phyloP scores from a whole-genome alignment of 2,797 vertebrate genomes.

The Uromys caudimaculatus region DNA sequence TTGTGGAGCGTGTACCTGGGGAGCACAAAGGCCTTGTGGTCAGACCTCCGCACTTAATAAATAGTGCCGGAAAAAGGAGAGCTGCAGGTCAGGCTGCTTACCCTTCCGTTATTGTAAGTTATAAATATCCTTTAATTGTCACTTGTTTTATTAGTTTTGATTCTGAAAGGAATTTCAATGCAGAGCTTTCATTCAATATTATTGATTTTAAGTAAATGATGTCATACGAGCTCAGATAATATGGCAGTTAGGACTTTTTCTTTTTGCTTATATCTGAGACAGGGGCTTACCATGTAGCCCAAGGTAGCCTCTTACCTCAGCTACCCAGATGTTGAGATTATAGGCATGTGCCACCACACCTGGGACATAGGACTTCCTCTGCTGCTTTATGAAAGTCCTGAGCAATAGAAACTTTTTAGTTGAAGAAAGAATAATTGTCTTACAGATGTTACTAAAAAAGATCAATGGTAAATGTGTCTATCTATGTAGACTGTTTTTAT shows the following conservation, averaged over 20 bases:
- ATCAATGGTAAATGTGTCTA: background rate
- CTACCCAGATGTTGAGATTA: background rate
- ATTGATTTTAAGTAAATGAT: conserved; percentile 39
- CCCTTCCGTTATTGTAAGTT: background rate
- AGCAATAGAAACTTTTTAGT: background rate
- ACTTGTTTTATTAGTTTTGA: conserved; percentile 6
- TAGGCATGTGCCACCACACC: background rate
- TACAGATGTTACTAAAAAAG: background rate
- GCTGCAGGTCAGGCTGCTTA: background rate
- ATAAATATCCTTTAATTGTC: background rate
- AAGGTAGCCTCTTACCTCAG: background rate
- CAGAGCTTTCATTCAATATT: background rate
- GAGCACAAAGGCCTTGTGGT: background rate
- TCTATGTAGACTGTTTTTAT: background rate
- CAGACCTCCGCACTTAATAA: background rate
- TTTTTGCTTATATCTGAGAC: conserved; percentile 17
- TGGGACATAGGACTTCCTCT: background rate
- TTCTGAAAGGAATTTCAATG: background rate
- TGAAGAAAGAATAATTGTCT: background rate
- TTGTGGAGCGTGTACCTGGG: background rate
- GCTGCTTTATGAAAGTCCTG: background rate
- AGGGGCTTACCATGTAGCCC: background rate
- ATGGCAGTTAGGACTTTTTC: background rate
- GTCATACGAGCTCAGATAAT: conserved; percentile 2
- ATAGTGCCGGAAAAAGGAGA: background rate